phyloP scores from a whole-genome alignment of 2,797 vertebrate species.

The Anniella stebbinsi region DNA sequence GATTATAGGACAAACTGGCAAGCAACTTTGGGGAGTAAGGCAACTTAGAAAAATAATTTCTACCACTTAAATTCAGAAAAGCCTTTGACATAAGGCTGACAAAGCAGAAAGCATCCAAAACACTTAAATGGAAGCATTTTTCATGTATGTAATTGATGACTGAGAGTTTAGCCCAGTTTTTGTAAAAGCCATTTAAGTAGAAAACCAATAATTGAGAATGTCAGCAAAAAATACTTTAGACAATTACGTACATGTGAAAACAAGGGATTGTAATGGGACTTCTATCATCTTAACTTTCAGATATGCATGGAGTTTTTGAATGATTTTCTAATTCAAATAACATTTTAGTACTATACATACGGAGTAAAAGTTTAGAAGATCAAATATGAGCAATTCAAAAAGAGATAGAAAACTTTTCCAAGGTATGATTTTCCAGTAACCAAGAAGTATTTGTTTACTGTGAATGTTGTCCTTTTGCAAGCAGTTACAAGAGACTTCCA shows the following conservation, averaged over 20 bases:
- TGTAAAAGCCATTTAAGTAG: slow-evolving; percentile 18
- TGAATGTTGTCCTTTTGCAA: slow-evolving; percentile 66
- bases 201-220: slow-evolving; percentile 37
- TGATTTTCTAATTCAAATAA: slow-evolving; percentile 10
- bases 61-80: neutral
- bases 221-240: slow-evolving; percentile 22
- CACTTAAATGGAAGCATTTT: neutral
- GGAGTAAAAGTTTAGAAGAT: neutral
- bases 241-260: slow-evolving; percentile 16
- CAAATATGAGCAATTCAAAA: neutral
- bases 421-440: slow-evolving; percentile 21
- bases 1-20: neutral
- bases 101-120: neutral
- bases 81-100: neutral
- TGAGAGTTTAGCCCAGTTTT: neutral
- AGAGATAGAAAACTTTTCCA: neutral
- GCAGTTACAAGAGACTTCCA: slow-evolving; percentile 72
- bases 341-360: neutral
- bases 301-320: neutral
- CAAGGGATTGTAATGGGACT: slow-evolving; percentile 11
- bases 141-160: slow-evolving; percentile 15
- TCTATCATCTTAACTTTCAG: neutral
- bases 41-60: slow-evolving; percentile 3
- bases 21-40: neutral
- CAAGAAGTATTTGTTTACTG: slow-evolving; percentile 68